phyloP scores from a whole-genome alignment of 2,113 vertebrate species.

The Arizona elegans region DNA sequence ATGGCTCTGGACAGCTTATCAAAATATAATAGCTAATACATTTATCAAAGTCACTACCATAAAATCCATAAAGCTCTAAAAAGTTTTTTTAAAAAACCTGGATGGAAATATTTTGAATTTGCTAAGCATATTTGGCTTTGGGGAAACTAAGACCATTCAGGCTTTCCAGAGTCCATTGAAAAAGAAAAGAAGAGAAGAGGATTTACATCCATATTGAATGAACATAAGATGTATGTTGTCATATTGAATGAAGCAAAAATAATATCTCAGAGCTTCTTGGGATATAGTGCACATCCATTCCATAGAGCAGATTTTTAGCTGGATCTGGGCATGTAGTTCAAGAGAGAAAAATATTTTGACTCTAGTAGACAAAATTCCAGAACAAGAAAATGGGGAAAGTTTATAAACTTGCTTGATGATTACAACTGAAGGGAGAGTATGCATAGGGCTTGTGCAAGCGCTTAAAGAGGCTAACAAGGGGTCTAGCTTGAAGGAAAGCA shows the following conservation, averaged over 20 bases:
- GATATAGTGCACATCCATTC: not conserved
- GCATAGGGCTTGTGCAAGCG: not conserved
- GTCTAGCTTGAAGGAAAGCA: slow-evolving; percentile 33
- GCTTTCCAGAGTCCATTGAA: not conserved
- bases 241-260: not conserved
- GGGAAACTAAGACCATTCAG: not conserved
- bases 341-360: not conserved
- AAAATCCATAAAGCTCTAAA: not conserved
- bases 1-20: not conserved
- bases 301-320: not conserved
- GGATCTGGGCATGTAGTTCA: not conserved
- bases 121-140: not conserved
- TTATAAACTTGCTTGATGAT: not conserved
- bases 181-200: not conserved
- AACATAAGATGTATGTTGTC: not conserved
- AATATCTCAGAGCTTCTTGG: not conserved
- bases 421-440: slow-evolving; percentile 1
- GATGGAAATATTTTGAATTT: not conserved
- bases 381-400: not conserved
- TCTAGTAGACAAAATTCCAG: not conserved
- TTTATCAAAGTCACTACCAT: not conserved
- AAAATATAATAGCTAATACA: not conserved
- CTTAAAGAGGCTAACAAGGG: not conserved
- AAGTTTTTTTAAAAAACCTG: not conserved
- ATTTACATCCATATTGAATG: not conserved